A percentile compares a stretch with the other conserved stretches of the same genome.
phyloP scores from a whole-genome alignment of 2,888 invertebrate species.

The Epinotia ramella region DNA sequence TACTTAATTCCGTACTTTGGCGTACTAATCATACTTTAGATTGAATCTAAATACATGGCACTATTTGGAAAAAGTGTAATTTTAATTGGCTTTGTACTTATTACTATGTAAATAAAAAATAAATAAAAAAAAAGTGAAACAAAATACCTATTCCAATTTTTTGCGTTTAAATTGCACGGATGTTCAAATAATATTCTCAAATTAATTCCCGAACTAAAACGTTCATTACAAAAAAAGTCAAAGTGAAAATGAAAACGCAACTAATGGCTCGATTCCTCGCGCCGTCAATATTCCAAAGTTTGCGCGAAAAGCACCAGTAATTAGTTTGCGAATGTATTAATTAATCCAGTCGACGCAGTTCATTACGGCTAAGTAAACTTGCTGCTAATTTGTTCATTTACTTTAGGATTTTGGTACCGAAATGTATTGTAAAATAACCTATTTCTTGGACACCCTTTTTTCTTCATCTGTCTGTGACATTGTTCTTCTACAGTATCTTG shows the following conservation, averaged over 20 bases:
- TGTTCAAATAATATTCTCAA: neutral
- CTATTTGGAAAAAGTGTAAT: too few relatives aligned
- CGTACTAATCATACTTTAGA: too few relatives aligned
- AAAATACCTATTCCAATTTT: too few relatives aligned
- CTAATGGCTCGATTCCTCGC: constrained; percentile 3
- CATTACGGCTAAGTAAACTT: constrained; percentile 28
- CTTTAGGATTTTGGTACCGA: constrained; percentile 1
- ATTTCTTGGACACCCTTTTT: too few relatives aligned
- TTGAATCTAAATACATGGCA: too few relatives aligned
- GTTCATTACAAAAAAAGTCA: too few relatives aligned
- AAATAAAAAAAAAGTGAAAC: too few relatives aligned
- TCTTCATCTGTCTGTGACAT: too few relatives aligned
- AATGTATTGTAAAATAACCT: neutral
- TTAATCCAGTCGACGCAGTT: constrained; percentile 23
- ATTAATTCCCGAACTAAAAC: neutral
- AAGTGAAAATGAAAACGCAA: constrained; percentile 21
- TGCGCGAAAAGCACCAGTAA: constrained; percentile 7
- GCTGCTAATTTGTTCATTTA: constrained; percentile 23
- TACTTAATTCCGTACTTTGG: too few relatives aligned
- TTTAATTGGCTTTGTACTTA: too few relatives aligned
- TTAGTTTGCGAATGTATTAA: constrained; percentile 24
- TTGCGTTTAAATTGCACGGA: neutral
- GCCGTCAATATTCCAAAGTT: constrained; percentile 15
- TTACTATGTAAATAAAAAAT: too few relatives aligned
- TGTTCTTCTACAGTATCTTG: too few relatives aligned